Conservation (phyloP, 2,888 invertebrate species). For the Crioceris asparagi region DNA sequence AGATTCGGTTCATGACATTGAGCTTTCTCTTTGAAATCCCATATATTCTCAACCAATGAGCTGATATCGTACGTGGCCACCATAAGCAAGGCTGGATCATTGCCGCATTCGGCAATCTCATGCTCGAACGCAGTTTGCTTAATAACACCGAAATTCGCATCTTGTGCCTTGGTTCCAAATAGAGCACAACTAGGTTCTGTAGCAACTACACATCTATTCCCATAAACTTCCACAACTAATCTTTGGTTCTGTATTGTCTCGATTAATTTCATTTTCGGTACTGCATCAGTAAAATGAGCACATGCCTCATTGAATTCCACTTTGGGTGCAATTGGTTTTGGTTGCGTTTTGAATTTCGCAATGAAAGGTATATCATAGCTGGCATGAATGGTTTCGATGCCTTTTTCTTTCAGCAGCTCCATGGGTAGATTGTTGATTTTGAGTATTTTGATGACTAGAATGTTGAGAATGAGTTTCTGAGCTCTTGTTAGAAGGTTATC, state of each 20-base stretch:
- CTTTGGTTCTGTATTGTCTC: conserved; percentile 20
- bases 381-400: conserved; percentile 10
- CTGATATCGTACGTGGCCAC: conserved; percentile 22
- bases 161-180: conserved; percentile 12
- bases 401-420: conserved; percentile 14
- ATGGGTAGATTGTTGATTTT: conserved; percentile 21
- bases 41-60: conserved; percentile 21
- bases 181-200: conserved; percentile 5
- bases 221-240: conserved; percentile 17
- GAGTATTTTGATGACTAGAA: conserved; percentile 22
- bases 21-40: conserved; percentile 53
- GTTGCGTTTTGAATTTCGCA: conserved; percentile 15
- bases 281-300: conserved; percentile 19
- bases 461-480: conserved; percentile 23
- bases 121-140: background rate
- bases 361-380: conserved; percentile 18
- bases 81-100: conserved; percentile 14
- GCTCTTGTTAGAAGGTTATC: conserved; percentile 18
- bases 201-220: background rate
- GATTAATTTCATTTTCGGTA: conserved; percentile 20
- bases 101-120: background rate
- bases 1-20: conserved; percentile 59
- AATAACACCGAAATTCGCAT: conserved; percentile 8
- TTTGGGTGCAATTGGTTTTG: conserved; percentile 14
- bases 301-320: conserved; percentile 22